These are phyloP conservation scores for Archocentrus centrarchus DNA, from an alignment of 2,113 vertebrate genomes.

Conservation along the genomic window DNA sequence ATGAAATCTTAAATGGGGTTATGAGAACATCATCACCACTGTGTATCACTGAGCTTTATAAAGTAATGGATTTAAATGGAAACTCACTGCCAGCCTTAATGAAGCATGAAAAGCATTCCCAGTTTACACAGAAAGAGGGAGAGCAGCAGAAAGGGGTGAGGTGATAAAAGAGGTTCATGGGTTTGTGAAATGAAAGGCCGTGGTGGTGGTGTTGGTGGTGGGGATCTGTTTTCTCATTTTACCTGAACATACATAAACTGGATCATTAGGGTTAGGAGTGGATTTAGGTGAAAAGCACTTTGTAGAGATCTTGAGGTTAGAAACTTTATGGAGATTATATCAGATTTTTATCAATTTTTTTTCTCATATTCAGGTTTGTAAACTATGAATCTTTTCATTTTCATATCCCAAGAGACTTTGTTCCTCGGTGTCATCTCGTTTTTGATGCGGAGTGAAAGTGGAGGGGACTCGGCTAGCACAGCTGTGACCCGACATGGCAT, in stretches of 20 bases:
- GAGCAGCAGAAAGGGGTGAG: not conserved
- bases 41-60: conserved; percentile 62
- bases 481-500: not conserved
- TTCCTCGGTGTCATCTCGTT: not conserved
- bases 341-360: not conserved
- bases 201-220: not conserved
- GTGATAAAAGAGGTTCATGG: conserved; percentile 32
- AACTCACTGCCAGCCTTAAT: conserved; percentile 61
- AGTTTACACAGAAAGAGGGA: conserved; percentile 51
- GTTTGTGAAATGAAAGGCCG: conserved; percentile 4
- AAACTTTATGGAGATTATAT: not conserved
- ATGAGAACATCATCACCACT: conserved; percentile 64
- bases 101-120: conserved; percentile 69
- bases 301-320: not conserved
- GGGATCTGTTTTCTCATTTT: not conserved
- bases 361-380: not conserved
- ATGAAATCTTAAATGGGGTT: conserved; percentile 69
- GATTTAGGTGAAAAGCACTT: not conserved
- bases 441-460: not conserved
- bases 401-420: not conserved
- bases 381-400: not conserved
- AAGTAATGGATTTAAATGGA: conserved; percentile 72
- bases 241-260: not conserved
- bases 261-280: not conserved
- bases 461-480: not conserved